Evolutionary conservation across 2,797 vertebrate species (phyloP).

Genomic region (Euphonia xanthogaster): DNA sequence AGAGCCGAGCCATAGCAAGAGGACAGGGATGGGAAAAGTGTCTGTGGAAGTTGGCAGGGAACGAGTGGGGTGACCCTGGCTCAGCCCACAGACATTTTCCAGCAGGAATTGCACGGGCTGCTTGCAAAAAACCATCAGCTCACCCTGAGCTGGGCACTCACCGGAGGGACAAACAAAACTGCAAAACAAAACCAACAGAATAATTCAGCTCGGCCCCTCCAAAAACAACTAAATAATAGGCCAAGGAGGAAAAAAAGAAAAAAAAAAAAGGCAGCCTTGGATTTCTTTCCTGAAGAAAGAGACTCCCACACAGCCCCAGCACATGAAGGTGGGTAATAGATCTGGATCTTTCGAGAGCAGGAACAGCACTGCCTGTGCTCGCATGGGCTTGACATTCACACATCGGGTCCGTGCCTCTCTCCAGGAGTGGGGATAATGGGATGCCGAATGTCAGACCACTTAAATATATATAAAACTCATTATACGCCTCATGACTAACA

Average conservation of each 20-base stretch:
- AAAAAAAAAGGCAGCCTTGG: neutral
- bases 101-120: neutral
- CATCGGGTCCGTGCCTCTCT: neutral
- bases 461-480: constrained; percentile 44
- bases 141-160: neutral
- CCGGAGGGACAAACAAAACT: neutral
- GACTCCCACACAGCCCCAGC: constrained; percentile 43
- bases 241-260: neutral
- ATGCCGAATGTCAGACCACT: constrained; percentile 45
- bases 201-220: neutral
- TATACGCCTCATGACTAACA: constrained; percentile 44
- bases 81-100: neutral
- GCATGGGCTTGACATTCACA: constrained; percentile 26
- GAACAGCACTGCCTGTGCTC: neutral
- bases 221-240: neutral
- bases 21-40: neutral
- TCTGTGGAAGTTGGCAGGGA: neutral
- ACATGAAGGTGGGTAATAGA: constrained; percentile 3
- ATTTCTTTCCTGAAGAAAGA: neutral
- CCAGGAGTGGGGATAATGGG: constrained; percentile 30
- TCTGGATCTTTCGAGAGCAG: constrained; percentile 11
- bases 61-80: neutral
- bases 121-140: neutral
- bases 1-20: neutral
- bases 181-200: neutral